Percentiles rank a stretch among this genome's conserved stretches.
Evolutionary conservation across 2,888 invertebrate species (phyloP).

Genomic region (Leucophenga maculata): DNA sequence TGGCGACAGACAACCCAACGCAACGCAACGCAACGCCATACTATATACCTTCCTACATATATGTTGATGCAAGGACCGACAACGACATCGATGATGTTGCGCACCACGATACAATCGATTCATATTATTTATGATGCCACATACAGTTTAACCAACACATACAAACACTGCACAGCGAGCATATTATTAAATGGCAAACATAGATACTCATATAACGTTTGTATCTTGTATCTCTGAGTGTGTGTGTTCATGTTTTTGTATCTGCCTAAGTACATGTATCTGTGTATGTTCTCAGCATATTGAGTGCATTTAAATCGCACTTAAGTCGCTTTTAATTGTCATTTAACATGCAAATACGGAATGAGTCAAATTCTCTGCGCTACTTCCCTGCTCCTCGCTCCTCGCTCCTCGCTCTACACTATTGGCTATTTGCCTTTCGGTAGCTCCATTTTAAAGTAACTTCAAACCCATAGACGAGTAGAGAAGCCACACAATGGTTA

Average conservation of each 20-base stretch:
- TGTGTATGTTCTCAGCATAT: slow-evolving; percentile 43
- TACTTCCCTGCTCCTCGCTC: slow-evolving; percentile 6
- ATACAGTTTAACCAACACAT: slow-evolving; percentile 4
- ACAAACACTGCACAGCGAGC: slow-evolving; percentile 13
- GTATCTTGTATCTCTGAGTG: no score
- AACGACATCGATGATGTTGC: background rate
- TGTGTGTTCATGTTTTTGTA: slow-evolving; percentile 11
- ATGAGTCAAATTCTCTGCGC: slow-evolving; percentile 47
- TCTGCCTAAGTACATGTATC: slow-evolving; percentile 32
- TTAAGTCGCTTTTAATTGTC: slow-evolving; percentile 56
- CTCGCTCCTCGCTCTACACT: background rate
- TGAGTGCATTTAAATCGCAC: slow-evolving; percentile 54
- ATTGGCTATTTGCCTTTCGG: background rate
- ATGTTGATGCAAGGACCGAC: background rate
- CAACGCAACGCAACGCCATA: no score
- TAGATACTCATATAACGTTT: no score
- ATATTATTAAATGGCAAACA: no score
- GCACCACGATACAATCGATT: slow-evolving; percentile 38
- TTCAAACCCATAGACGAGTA: no score
- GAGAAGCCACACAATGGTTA: no score
- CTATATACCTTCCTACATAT: no score
- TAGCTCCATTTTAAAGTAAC: background rate
- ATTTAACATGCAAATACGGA: slow-evolving; percentile 58
- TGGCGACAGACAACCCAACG: no score
- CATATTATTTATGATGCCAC: slow-evolving; percentile 46